Percentiles rank a stretch among this genome's conserved stretches.
phyloP scores from a whole-genome alignment of 2,113 vertebrate genomes.

The Pedionomus torquatus region DNA sequence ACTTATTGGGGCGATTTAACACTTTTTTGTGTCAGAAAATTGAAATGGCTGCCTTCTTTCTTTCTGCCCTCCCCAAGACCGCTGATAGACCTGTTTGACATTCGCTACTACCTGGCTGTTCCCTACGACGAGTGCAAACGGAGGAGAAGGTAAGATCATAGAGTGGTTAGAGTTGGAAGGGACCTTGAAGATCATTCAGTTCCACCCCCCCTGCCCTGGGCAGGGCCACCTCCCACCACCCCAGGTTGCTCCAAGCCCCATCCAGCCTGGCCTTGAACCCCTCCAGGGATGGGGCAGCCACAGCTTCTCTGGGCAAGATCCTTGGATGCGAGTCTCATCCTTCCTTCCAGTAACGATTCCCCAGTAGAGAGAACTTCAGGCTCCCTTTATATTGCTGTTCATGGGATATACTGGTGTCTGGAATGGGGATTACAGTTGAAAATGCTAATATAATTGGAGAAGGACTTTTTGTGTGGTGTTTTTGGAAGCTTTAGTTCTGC shows the following conservation, averaged over 20 bases:
- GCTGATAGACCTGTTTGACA: slow-evolving; percentile 86
- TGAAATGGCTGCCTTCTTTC: accelerated
- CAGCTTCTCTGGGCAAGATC: too few relatives aligned
- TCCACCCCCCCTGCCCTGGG: too few relatives aligned
- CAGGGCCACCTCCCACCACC: too few relatives aligned
- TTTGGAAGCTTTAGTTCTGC: background rate
- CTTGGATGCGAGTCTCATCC: accelerated
- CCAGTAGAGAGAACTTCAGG: too few relatives aligned
- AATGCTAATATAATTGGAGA: background rate
- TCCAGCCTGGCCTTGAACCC: too few relatives aligned
- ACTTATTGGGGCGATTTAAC: background rate
- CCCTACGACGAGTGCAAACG: slow-evolving; percentile 92
- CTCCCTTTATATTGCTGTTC: accelerated
- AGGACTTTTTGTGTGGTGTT: accelerated
- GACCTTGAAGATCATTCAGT: too few relatives aligned
- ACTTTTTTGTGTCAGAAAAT: background rate
- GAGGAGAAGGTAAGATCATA: slow-evolving; percentile 94
- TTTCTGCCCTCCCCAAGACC: slow-evolving; percentile 73
- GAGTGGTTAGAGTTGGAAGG: too few relatives aligned
- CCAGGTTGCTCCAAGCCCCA: too few relatives aligned
- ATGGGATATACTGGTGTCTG: background rate
- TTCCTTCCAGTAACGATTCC: too few relatives aligned
- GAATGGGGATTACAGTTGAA: background rate
- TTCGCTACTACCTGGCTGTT: slow-evolving; percentile 89
- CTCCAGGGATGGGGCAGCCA: too few relatives aligned